Base-by-base conservation (phyloP, 2,797 vertebrate genomes). In the Pagetopsis macropterus region DNA sequence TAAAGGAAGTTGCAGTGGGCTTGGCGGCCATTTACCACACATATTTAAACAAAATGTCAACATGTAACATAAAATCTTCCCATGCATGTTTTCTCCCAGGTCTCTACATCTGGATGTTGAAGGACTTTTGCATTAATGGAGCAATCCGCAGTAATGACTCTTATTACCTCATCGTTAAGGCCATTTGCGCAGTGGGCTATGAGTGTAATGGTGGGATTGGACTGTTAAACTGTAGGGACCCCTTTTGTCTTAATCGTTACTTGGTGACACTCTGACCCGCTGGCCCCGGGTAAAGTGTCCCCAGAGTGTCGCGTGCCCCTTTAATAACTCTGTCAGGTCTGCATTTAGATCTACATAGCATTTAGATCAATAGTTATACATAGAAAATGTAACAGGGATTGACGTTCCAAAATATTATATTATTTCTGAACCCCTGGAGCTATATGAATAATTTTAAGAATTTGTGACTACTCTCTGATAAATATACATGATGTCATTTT, bases 221-320 rank as follows among this genome's bases (percentile, higher is more conserved):
- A 90, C 87, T 79, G 86, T 92, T 92, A 89, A 88, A 92, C 87
- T 89, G 87, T 71, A 83, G 92, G 90, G 88, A 93, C 88, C 91
- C 91, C 90, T 93, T 93, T 92, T 91, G 92, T 93, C 92, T 92
- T 92, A 91, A 93, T 93, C 84, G 88, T 90, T 85, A 81, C 89
- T 84, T 40, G 78, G 88, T 89, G 91, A 91, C 91, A 92, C 73
- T 59, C 76, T 91, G 91, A 92, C 90, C 91, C 4, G 55, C 37
- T 85, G 88, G 89, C 87, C 85, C 75, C 23, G 79, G 89, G 83
- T 92, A 91, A 92, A 91, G 81, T 81, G 89, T 92, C 91, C 87
- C 90, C 62, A 31, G 88, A 87, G 91, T 82, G 83, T 84, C 82
- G 69, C 89, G 43, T 76, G 76, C 52, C 48, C 72, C 74, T 85